A percentile compares a stretch with the other conserved stretches of the same genome.
These are phyloP conservation scores for Hanleya hanleyi DNA, from an alignment of 2,888 invertebrate species.

Conservation along the genomic window DNA sequence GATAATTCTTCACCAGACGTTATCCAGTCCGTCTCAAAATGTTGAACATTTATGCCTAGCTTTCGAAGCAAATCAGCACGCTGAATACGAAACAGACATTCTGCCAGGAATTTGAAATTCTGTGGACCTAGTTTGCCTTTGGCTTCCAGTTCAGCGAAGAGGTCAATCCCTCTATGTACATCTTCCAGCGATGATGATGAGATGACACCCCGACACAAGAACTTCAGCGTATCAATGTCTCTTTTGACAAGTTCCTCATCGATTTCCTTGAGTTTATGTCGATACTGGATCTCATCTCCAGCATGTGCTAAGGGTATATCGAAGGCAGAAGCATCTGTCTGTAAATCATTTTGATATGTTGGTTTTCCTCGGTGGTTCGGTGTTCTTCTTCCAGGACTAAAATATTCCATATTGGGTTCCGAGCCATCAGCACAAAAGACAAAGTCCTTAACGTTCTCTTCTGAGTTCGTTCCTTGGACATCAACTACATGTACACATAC, in stretches of 20 bases:
- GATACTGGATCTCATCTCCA: no score
- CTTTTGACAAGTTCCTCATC: slow-evolving; percentile 2
- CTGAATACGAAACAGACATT: neutral
- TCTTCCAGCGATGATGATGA: neutral
- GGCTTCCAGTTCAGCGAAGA: slow-evolving; percentile 1
- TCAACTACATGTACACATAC: no score
- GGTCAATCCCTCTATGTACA: neutral
- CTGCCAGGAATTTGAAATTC: neutral
- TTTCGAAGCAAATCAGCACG: neutral
- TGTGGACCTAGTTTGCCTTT: neutral
- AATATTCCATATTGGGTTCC: no score
- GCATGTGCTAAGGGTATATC: no score
- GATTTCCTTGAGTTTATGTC: neutral
- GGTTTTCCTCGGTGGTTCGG: no score
- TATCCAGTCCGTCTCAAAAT: neutral
- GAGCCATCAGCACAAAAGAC: no score
- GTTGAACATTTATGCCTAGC: neutral
- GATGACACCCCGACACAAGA: neutral
- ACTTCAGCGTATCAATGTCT: neutral
- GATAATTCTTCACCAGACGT: neutral
- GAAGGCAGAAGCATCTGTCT: no score
- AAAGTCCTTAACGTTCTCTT: no score
- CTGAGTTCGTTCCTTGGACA: no score
- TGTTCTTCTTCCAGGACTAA: no score
- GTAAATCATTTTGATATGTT: no score